Base-by-base conservation (phyloP, 2,797 vertebrate genomes). In the Mus spretus region DNA sequence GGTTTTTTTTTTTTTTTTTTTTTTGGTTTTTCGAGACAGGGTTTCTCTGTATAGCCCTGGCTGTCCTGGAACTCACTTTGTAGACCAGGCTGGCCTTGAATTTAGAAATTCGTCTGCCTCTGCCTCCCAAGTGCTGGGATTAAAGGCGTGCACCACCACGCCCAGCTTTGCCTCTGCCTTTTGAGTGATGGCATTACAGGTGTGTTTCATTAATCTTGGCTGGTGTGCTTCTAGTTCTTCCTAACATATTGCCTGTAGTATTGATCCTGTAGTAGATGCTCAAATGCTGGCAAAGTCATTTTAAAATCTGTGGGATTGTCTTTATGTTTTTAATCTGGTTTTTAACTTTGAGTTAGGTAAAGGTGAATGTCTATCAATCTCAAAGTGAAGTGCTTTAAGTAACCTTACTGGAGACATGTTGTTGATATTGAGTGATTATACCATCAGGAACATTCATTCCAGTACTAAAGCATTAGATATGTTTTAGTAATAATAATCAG, bases 361-460 rank as follows among this genome's bases (percentile, higher is more conserved):
- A 92, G 72, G 83, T 81, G 86, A 93, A 89, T 94, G 94, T 95
- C 57, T 84, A 61, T 70, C 59, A 53, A n/a, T 70, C 34, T 70
- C 8, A 70, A 88, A 94, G 78, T 90, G 55, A 94, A 79, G 94
- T 61, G 65, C 79, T 94, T 77, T 82, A 72, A 81, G 82, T 83
- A 94, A 91, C 57, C 44, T 91, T 85, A 50, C 40, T 91, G 55
- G 75, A 88, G 96, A 79, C 78, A 92, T 77, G 81, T 34, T 91
- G 37, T 90, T 89, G 93, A 88, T 93, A 72, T 88, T 34, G 59
- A 92, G 84, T 85, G 94, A 92, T 92, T 93, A 90, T 6, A 37
- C 53, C 81, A 55, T 63, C 86, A 90, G 87, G 44, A 79, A 44
- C 80, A 55, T 93, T 93, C 61, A 26, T 61, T 93, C 94, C 50